These are phyloP conservation scores for Vombatus ursinus DNA, from an alignment of 2,113 vertebrate genomes.

Conservation along the genomic window DNA sequence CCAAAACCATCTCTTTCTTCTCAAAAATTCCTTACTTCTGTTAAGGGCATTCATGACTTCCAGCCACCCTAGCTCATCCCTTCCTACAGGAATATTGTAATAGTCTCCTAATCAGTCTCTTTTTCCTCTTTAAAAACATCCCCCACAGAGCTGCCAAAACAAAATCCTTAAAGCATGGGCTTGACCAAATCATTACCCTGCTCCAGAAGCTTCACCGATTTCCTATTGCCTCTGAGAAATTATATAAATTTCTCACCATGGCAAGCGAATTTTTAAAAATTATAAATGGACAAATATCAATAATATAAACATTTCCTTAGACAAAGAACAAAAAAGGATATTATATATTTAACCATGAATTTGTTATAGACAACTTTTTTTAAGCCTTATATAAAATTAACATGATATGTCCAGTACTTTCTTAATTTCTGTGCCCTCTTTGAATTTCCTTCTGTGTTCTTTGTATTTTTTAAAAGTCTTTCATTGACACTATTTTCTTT, in stretches of 20 bases:
- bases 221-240: not conserved
- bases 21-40: not conserved
- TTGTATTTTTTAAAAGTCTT: not conserved
- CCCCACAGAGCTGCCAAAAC: not conserved
- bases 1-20: not conserved
- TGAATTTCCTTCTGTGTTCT: not conserved
- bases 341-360: too few relatives aligned
- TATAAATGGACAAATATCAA: not conserved
- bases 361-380: not conserved
- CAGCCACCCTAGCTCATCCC: not conserved
- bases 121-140: not conserved
- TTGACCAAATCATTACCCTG: not conserved
- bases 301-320: not conserved
- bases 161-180: not conserved
- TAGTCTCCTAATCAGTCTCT: not conserved
- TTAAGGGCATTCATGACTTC: not conserved
- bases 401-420: not conserved
- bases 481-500: not conserved
- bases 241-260: not conserved
- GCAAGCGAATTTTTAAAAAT: not conserved
- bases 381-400: not conserved
- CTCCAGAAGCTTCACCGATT: not conserved
- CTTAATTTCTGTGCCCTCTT: not conserved
- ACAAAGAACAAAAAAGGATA: not conserved
- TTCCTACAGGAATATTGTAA: not conserved